Evolutionary conservation across 1,140 invertebrate species (phyloP).

Genomic region (Zaprionus ornatus): DNA sequence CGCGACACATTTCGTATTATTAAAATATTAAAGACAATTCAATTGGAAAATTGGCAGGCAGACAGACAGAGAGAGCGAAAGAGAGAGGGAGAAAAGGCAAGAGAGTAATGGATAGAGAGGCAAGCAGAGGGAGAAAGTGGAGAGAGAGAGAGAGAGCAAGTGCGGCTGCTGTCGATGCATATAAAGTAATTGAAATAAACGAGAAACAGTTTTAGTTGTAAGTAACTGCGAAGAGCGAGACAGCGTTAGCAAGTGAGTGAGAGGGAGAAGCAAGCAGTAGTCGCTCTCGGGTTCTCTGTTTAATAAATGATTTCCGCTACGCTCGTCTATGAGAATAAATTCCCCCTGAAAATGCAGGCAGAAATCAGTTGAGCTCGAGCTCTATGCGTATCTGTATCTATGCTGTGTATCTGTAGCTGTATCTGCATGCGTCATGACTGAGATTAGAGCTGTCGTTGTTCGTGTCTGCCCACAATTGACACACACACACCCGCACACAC

Average conservation of each 20-base stretch:
- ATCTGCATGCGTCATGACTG: slow-evolving; percentile 56
- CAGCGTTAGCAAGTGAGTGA: slow-evolving; percentile 1
- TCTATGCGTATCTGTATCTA: slow-evolving; percentile 31
- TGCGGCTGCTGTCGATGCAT: slow-evolving; percentile 41
- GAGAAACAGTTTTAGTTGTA: slow-evolving; percentile 40
- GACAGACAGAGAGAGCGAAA: slow-evolving; percentile 20
- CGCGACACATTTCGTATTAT: slow-evolving; percentile 59
- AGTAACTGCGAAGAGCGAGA: slow-evolving; percentile 4
- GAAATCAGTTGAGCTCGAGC: slow-evolving; percentile 47
- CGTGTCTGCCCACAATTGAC: slow-evolving; percentile 70
- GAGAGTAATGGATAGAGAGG: not conserved
- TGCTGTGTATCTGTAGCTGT: slow-evolving; percentile 13
- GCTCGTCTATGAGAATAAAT: slow-evolving; percentile 49
- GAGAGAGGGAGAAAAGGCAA: not conserved
- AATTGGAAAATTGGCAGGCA: slow-evolving; percentile 79
- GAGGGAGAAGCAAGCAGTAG: not conserved
- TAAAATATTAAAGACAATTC: slow-evolving; percentile 82
- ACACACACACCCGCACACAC: slow-evolving; percentile 8
- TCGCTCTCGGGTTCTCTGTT: slow-evolving; percentile 42
- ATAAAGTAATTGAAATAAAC: slow-evolving; percentile 80
- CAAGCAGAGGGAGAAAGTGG: not conserved
- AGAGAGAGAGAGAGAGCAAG: not conserved
- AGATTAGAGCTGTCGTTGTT: slow-evolving; percentile 70
- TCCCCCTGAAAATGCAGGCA: slow-evolving; percentile 36
- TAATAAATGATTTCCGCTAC: slow-evolving; percentile 78